Base-by-base conservation (phyloP, 23 tunicate genomes). In the Pegea sp. region DNA sequence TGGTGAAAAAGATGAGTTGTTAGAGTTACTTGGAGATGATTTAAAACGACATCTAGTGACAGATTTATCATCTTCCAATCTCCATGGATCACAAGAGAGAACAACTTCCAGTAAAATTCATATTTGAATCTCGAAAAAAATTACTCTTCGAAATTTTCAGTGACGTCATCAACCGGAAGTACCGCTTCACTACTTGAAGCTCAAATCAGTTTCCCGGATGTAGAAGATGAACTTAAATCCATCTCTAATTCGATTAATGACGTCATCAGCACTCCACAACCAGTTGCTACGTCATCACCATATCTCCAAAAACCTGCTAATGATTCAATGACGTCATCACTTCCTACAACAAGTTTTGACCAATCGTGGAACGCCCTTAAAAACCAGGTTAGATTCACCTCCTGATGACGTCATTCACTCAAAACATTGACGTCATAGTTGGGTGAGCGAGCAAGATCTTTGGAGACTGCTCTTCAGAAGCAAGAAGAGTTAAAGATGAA, bases 281-380 rank as follows among this genome's bases (percentile, higher is more conserved):
- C 73, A 20, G 44, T 59, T 2, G 74, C 38, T 52, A 58, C 73
- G 5, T 66, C 63, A 67, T 66, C 66, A 52, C 86, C 86, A 30
- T 75, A 52, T 24, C 58, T 58, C 66, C 57, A 59, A 1, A 2
- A 54, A 13, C 42, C 48, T 28, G 24, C 42, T 5, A 26, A 62
- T 34, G 28, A 48, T 5, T 48, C 56, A 30, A n/a, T n/a, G n/a
- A n/a, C n/a, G n/a, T 22, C 55, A 19, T 33, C 34, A 4, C 1
- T 30, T 3, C 31, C 52, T 2, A 52, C 59, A 2, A 51, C 69
- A 18, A 49, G 33, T 28, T 28, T 64, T 22, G 49, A 52, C 30
- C 48, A 24, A 4, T 52, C 69, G 4, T 52, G 60, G 44, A 26
- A 28, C 29, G 33, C 23, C 13, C 55, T 64, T 2, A 64, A 64